These are phyloP conservation scores for Caenorhabditis macrosperma DNA, from an alignment of 2,888 invertebrate species.

Conservation along the genomic window DNA sequence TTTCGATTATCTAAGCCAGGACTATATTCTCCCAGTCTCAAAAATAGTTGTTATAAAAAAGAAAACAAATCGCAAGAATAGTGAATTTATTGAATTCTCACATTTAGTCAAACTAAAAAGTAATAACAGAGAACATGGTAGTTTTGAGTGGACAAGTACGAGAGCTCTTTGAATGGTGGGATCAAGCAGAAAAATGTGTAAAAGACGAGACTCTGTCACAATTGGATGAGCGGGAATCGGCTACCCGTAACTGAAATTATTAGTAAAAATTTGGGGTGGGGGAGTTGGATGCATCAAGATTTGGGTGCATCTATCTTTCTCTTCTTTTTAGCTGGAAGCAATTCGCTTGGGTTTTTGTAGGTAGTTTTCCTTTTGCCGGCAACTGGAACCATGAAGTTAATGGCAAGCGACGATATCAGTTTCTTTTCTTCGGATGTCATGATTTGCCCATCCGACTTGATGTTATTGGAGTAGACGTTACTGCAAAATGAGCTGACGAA, in stretches of 20 bases:
- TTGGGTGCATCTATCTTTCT: not conserved
- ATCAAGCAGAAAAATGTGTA: not conserved
- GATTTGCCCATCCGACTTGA: slow-evolving; percentile 35
- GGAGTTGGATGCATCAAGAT: not conserved
- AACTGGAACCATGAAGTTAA: slow-evolving; percentile 18
- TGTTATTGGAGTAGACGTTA: slow-evolving; percentile 17
- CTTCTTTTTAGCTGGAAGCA: slow-evolving; percentile 1
- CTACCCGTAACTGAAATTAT: not conserved
- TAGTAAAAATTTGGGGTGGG: not conserved
- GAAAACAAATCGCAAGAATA: no score
- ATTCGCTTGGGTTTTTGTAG: slow-evolving; percentile 34
- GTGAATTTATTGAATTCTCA: not conserved
- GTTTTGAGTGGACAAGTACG: not conserved
- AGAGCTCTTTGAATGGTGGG: not conserved
- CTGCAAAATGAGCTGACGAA: slow-evolving; percentile 27
- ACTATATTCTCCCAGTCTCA: no score
- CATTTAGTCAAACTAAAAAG: not conserved
- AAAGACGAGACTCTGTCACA: not conserved
- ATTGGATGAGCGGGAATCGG: not conserved
- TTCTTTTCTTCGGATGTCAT: slow-evolving; percentile 42
- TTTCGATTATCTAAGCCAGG: no score
- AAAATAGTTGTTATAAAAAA: no score
- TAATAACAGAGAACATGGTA: not conserved
- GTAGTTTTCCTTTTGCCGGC: slow-evolving; percentile 39
- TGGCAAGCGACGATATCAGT: slow-evolving; percentile 40